A percentile compares a stretch with the other conserved stretches of the same genome.
Conservation (phyloP, 2,113 vertebrate genomes). For the Galemys pyrenaicus region DNA sequence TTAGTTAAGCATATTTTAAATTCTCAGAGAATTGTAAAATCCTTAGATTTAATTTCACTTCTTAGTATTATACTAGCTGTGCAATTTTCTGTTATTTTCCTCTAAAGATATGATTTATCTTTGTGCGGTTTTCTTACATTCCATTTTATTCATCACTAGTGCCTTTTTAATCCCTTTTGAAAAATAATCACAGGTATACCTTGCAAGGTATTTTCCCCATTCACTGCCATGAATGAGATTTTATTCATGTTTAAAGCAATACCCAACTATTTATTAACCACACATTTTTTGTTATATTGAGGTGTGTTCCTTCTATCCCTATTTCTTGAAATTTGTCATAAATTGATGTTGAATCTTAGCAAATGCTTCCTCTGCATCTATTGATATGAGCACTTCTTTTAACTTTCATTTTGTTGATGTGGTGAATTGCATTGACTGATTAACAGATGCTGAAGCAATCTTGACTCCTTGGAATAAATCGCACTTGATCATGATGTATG, state of each 20-base stretch:
- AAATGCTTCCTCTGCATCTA: too few relatives aligned
- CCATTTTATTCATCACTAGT: not conserved
- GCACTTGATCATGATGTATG: too few relatives aligned
- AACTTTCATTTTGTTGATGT: too few relatives aligned
- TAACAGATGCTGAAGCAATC: too few relatives aligned
- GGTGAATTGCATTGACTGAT: too few relatives aligned
- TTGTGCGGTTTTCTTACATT: not conserved
- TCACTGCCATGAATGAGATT: not conserved
- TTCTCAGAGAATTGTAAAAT: not conserved
- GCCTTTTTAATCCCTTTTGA: not conserved
- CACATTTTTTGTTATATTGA: too few relatives aligned
- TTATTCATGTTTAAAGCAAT: constrained; percentile 13
- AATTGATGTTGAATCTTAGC: too few relatives aligned
- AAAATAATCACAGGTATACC: constrained; percentile 10
- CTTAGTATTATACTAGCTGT: not conserved
- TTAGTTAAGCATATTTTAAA: not conserved
- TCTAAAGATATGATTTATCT: not conserved
- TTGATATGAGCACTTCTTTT: too few relatives aligned
- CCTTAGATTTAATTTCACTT: not conserved
- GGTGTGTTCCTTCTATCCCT: too few relatives aligned
- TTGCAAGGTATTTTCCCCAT: not conserved
- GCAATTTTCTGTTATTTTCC: not conserved
- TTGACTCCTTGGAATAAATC: too few relatives aligned
- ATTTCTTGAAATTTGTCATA: too few relatives aligned
- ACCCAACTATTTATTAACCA: too few relatives aligned